These are phyloP conservation scores for Tenthredo livida DNA, from an alignment of 2,888 invertebrate genomes.

Conservation along the genomic window DNA sequence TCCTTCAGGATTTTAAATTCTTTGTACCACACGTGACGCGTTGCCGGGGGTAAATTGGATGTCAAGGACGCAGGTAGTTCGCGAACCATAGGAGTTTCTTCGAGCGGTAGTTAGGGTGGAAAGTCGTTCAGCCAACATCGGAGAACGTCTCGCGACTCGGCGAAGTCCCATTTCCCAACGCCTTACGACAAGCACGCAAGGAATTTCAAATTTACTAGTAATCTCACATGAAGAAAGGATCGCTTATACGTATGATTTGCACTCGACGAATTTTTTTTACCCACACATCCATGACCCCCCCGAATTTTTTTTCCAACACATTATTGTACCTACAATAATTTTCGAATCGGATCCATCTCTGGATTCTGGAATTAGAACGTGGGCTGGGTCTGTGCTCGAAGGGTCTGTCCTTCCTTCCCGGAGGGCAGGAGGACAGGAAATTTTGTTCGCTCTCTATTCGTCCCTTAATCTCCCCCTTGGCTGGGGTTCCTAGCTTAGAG, in stretches of 20 bases:
- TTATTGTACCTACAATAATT: neutral
- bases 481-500: neutral
- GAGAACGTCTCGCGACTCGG: neutral
- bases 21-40: neutral
- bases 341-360: neutral
- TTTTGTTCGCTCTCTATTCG: neutral
- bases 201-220: constrained; percentile 45
- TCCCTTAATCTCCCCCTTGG: neutral
- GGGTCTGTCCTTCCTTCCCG: neutral
- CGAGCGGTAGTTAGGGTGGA: constrained; percentile 4
- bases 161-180: constrained; percentile 30
- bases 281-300: neutral
- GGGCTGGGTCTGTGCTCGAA: neutral
- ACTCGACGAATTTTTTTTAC: neutral
- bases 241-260: neutral
- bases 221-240: neutral
- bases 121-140: constrained; percentile 35
- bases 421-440: neutral
- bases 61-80: constrained; percentile 42
- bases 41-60: constrained; percentile 27
- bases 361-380: neutral
- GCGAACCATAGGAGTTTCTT: constrained; percentile 7
- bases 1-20: neutral
- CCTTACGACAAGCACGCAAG: constrained; percentile 6
- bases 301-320: neutral